A percentile compares a stretch with the other conserved stretches of the same genome.
phyloP scores from a whole-genome alignment of 2,797 vertebrate genomes.

The Mormyrus proboscirostris region DNA sequence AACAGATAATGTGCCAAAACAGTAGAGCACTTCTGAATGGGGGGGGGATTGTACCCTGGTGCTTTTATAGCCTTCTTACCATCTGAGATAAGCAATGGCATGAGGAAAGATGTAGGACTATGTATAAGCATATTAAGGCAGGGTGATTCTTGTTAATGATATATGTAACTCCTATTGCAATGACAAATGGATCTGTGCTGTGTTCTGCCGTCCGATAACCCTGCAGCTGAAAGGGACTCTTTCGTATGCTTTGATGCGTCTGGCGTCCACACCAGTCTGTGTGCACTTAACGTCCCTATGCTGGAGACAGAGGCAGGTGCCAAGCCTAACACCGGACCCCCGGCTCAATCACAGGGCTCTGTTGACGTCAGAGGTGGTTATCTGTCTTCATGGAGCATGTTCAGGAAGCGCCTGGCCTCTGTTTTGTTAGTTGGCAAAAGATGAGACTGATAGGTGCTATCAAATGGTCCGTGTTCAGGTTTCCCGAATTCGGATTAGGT shows the following conservation, averaged over 20 bases:
- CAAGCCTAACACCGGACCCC: not conserved
- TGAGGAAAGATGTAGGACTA: not conserved
- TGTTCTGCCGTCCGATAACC: not conserved
- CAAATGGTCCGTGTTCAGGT: constrained; percentile 22
- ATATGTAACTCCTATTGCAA: not conserved
- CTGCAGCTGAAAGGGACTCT: not conserved
- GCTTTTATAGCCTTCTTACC: not conserved
- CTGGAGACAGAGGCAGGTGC: not conserved
- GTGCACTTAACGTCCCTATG: not conserved
- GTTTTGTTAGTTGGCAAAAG: not conserved
- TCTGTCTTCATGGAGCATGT: not conserved
- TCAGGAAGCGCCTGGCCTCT: not conserved
- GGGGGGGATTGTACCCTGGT: too few species aligned
- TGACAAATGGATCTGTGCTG: not conserved
- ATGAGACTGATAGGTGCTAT: constrained; percentile 33
- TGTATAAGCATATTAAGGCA: not conserved
- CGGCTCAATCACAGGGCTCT: not conserved
- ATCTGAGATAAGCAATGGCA: not conserved
- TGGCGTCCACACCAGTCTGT: not conserved
- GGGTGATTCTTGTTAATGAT: not conserved
- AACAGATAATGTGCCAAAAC: not conserved
- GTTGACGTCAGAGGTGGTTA: not conserved
- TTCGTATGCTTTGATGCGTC: not conserved
- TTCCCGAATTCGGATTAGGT: constrained; percentile 29
- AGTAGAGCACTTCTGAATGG: not conserved